Base-by-base conservation (phyloP, 1,140 invertebrate species). In the Coelopa frigida region DNA sequence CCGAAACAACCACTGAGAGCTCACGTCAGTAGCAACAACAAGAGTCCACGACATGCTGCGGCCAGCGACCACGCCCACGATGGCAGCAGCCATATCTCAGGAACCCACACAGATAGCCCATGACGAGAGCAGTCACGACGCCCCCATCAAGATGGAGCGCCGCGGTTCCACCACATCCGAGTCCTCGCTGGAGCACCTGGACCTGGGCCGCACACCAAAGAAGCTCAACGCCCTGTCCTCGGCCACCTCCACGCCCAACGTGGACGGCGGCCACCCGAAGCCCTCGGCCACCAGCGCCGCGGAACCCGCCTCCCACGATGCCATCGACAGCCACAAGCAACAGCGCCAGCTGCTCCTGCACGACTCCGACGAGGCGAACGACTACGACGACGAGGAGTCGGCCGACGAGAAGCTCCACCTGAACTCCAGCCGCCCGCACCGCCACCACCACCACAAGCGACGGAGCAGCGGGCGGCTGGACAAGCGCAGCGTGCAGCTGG, bases 121-220 rank as follows among this genome's bases (percentile, higher is more conserved):
- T n/a, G n/a, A n/a, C n/a, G n/a, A 29, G 8, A 29, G 27, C 27
- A 29, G 27, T 29, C 8, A 10, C 8, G 27, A 14, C 27, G 17
- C 46, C 24, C 20, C 14, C 15, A 26, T 7, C 33, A 59, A 61
- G 18, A 59, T 59, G 53, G 63, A 67, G 39, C 53, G 66, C 20
- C 52, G 67, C 12, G 57, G 61, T 24, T 70, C 67, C 14, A 58
- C 58, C 26, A 67, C 67, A 4, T 70, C 67, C 11, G 63, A 69
- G 32, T 70, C 67, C 33, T 70, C 67, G 29, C 42, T 70, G 45
- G 67, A 70, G 47, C 61, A 65, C 32, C 52, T 69, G 29, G 66
- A 70, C 26, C 37, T 69, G 42, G 61, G 60, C 0, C 58, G 64
- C 26, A 67, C 63, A 44, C 63, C 63, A 49, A 68, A 68, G 49